Percentiles rank a stretch among this genome's conserved stretches.
These are phyloP conservation scores for Dipus sagitta DNA, from an alignment of 2,797 vertebrate genomes.

Conservation along the genomic window DNA sequence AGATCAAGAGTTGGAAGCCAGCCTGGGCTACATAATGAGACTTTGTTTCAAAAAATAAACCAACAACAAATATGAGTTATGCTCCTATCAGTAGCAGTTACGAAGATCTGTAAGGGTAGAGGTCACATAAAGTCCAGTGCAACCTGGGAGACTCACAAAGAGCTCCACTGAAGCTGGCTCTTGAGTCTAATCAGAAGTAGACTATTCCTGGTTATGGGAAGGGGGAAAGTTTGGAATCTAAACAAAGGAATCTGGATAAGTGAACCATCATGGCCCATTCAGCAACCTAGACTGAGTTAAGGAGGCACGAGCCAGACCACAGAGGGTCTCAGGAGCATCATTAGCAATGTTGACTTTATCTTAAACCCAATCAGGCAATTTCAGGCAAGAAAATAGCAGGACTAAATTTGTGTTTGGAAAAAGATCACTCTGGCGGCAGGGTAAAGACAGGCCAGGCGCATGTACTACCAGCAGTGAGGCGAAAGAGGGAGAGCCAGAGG, in stretches of 20 bases:
- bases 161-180: not conserved
- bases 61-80: not conserved
- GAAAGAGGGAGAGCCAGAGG: too few species aligned
- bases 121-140: not conserved
- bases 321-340: not conserved
- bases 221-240: not conserved
- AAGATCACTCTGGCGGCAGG: not conserved
- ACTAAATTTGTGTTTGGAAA: not conserved
- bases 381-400: not conserved
- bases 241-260: slow-evolving; percentile 11
- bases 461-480: not conserved
- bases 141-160: not conserved
- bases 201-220: not conserved
- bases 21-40: not conserved
- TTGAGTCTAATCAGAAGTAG: not conserved
- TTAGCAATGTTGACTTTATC: slow-evolving; percentile 15
- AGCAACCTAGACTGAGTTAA: not conserved
- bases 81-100: not conserved
- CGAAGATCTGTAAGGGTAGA: not conserved
- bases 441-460: too few species aligned
- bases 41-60: not conserved
- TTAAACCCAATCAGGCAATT: slow-evolving; percentile 6
- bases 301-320: not conserved
- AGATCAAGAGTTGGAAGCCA: not conserved
- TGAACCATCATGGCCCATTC: not conserved